A percentile compares a stretch with the other conserved stretches of the same genome.
Evolutionary conservation across 1,140 invertebrate species (phyloP).

Genomic region (Megalopta genalis): DNA sequence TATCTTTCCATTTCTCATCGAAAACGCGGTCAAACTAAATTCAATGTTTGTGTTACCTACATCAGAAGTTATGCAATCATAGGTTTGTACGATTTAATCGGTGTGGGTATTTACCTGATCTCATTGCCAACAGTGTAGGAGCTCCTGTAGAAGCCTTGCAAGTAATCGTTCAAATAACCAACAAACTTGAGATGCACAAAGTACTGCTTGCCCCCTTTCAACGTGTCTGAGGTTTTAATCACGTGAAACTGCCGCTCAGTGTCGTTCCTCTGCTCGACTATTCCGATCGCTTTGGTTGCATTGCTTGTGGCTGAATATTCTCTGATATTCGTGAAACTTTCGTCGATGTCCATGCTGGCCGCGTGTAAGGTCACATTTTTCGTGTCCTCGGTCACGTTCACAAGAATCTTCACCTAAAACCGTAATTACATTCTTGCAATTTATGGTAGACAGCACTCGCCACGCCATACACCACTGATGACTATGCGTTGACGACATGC

Average conservation of each 20-base stretch:
- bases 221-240: slow-evolving; percentile 82
- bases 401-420: slow-evolving; percentile 80
- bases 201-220: slow-evolving; percentile 84
- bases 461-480: too few relatives aligned
- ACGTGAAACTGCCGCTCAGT: slow-evolving; percentile 87
- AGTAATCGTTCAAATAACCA: slow-evolving; percentile 86
- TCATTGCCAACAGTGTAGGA: slow-evolving; percentile 87
- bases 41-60: too few relatives aligned
- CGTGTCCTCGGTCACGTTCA: slow-evolving; percentile 85
- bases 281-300: slow-evolving; percentile 67
- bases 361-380: slow-evolving; percentile 89
- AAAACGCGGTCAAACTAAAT: too few relatives aligned
- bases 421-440: not conserved
- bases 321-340: slow-evolving; percentile 78
- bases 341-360: slow-evolving; percentile 84
- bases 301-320: slow-evolving; percentile 69
- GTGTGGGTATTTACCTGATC: slow-evolving; percentile 82
- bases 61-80: not conserved
- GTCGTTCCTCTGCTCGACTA: slow-evolving; percentile 81
- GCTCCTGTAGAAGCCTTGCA: slow-evolving; percentile 94
- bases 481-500: too few relatives aligned
- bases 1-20: too few relatives aligned
- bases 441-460: not conserved
- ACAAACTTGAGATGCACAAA: slow-evolving; percentile 85
- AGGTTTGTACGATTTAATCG: slow-evolving; percentile 10